These are phyloP conservation scores for Chanos chanos DNA, from an alignment of 2,797 vertebrate genomes.

Conservation along the genomic window DNA sequence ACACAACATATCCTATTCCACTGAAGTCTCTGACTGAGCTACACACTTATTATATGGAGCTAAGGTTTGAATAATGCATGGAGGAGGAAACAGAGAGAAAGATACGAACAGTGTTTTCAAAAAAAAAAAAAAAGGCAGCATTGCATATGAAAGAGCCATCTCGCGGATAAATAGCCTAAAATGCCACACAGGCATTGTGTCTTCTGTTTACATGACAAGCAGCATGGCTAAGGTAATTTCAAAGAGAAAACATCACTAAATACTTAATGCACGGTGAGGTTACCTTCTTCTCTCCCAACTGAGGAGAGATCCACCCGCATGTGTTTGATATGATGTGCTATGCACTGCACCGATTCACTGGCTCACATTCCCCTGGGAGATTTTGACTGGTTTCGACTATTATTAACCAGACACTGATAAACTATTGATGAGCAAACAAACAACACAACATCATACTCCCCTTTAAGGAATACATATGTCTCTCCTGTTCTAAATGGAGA, in stretches of 20 bases:
- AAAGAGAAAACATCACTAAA: constrained; percentile 70
- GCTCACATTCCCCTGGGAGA: constrained; percentile 53
- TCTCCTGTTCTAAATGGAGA: constrained; percentile 50
- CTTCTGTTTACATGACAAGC: constrained; percentile 80
- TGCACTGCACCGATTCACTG: constrained; percentile 59
- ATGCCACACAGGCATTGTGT: constrained; percentile 68
- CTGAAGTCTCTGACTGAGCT: constrained; percentile 49
- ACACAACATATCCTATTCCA: constrained; percentile 69
- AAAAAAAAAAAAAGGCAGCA: constrained; percentile 21
- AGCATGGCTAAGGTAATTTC: constrained; percentile 68
- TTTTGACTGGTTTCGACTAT: constrained; percentile 41
- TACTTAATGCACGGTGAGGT: constrained; percentile 75
- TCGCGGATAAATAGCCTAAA: constrained; percentile 73
- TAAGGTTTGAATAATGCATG: constrained; percentile 79
- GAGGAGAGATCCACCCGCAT: constrained; percentile 40
- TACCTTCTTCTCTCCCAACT: constrained; percentile 54
- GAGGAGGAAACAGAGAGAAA: constrained; percentile 60
- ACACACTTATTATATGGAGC: constrained; percentile 72
- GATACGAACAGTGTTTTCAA: constrained; percentile 58
- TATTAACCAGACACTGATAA: constrained; percentile 62
- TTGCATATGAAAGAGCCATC: constrained; percentile 60
- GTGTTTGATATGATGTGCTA: constrained; percentile 67
- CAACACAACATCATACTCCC: constrained; percentile 54
- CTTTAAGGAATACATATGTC: constrained; percentile 44
- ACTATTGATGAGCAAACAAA: constrained; percentile 71